These are phyloP conservation scores for Rosalia funebris DNA, from an alignment of 2,888 invertebrate genomes.

Conservation along the genomic window DNA sequence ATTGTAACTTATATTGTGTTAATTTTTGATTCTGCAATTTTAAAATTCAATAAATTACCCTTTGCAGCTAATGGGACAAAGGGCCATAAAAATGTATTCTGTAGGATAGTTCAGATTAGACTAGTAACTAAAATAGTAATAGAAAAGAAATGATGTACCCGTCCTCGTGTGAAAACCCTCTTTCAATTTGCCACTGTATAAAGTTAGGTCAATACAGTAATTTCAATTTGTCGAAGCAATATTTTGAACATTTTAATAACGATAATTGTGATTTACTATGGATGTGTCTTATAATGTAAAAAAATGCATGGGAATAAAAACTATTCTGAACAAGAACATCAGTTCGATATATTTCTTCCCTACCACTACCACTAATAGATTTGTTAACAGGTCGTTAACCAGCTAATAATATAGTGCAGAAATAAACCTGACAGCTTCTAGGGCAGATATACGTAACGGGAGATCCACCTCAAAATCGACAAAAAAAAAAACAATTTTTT, in stretches of 20 bases:
- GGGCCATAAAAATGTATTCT: too few species aligned
- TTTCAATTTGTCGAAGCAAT: conserved; percentile 37
- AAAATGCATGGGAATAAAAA: conserved; percentile 40
- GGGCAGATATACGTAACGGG: neutral
- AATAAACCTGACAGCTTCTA: neutral
- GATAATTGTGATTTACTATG: conserved; percentile 39
- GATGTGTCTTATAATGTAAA: conserved; percentile 40
- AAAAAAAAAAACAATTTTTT: neutral
- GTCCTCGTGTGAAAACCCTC: conserved; percentile 13
- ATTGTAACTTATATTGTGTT: too few species aligned
- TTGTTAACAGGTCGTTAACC: neutral
- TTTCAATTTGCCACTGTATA: conserved; percentile 35
- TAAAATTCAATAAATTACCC: too few species aligned
- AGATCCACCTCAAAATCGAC: neutral
- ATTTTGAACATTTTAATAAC: conserved; percentile 35
- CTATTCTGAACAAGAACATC: conserved; percentile 20
- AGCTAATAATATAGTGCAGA: neutral
- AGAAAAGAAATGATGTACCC: conserved; percentile 3
- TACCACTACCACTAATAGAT: too few species aligned
- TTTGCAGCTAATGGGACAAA: too few species aligned
- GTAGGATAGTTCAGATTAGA: neutral
- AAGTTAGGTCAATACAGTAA: conserved; percentile 13
- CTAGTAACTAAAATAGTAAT: neutral
- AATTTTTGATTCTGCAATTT: too few species aligned
- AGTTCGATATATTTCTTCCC: neutral